These are phyloP conservation scores for Genyomyrus donnyi DNA, from an alignment of 2,113 vertebrate genomes.

Conservation along the genomic window DNA sequence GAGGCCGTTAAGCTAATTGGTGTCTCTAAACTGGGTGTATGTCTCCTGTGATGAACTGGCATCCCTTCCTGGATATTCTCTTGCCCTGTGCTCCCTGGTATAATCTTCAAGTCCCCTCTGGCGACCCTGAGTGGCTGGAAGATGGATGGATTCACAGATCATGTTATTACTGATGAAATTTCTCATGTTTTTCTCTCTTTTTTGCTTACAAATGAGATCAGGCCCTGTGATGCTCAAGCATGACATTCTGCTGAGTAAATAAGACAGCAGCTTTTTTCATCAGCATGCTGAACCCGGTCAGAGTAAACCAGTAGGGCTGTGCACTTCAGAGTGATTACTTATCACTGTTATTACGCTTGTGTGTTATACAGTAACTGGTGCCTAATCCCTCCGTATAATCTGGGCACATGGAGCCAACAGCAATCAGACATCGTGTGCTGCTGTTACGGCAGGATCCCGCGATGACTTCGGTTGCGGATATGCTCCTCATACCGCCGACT, in stretches of 20 bases:
- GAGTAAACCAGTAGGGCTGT: background rate
- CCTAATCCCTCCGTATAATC: conserved; percentile 24
- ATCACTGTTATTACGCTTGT: conserved; percentile 16
- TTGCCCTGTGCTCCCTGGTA: background rate
- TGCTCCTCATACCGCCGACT: background rate
- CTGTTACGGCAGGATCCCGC: background rate
- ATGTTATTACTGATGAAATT: conserved; percentile 24
- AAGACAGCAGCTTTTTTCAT: conserved; percentile 10
- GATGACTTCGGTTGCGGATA: conserved; percentile 7
- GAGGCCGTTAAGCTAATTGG: background rate
- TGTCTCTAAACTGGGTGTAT: background rate
- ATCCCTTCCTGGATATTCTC: background rate
- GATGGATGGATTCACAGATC: conserved; percentile 27
- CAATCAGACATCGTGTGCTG: conserved; percentile 23
- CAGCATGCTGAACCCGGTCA: conserved; percentile 19
- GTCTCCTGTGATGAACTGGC: background rate
- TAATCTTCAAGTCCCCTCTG: background rate
- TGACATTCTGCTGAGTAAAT: conserved; percentile 25
- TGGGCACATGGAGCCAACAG: conserved; percentile 23
- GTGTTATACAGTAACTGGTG: conserved; percentile 25
- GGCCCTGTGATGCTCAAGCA: background rate
- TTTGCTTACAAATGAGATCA: conserved; percentile 2
- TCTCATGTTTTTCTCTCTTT: background rate
- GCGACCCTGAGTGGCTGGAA: background rate
- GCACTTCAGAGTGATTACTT: background rate